Percentiles rank a stretch among this genome's conserved stretches.
These are phyloP conservation scores for Danaus melanippus DNA, from an alignment of 1,140 invertebrate genomes.

Conservation along the genomic window DNA sequence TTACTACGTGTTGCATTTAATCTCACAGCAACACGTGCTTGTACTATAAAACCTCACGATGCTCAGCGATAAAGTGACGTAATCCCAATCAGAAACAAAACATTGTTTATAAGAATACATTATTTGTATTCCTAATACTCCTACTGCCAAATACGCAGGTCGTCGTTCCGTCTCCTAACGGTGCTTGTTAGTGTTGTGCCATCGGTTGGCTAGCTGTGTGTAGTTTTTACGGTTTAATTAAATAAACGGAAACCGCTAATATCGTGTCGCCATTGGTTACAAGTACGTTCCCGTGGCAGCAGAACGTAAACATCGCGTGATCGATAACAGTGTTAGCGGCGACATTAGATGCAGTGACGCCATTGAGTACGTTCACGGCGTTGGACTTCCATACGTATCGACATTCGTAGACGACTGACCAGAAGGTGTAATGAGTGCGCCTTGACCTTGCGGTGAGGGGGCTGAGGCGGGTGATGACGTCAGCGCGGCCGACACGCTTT, in stretches of 20 bases:
- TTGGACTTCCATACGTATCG: conserved; percentile 7
- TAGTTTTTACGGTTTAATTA: conserved; percentile 23
- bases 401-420: conserved; percentile 7
- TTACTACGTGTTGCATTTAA: conserved; percentile 7
- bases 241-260: conserved; percentile 20
- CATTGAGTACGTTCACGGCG: too few species aligned
- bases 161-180: not conserved
- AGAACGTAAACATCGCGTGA: conserved; percentile 56
- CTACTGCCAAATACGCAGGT: not conserved
- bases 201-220: conserved; percentile 11
- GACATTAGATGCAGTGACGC: not conserved
- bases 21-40: conserved; percentile 9
- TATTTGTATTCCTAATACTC: conserved; percentile 5
- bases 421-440: conserved; percentile 56
- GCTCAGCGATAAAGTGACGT: conserved; percentile 5
- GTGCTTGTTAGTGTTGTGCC: conserved; percentile 3
- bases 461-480: conserved; percentile 56
- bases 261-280: conserved; percentile 36
- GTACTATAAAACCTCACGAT: not conserved
- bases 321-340: conserved; percentile 40
- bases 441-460: conserved; percentile 66
- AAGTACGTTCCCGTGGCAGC: conserved; percentile 58
- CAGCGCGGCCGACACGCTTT: conserved; percentile 60
- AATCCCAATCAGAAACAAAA: conserved; percentile 10
- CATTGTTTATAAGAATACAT: conserved; percentile 10